These are phyloP conservation scores for Pteronotus mesoamericanus DNA, from an alignment of 2,797 vertebrate genomes.

Conservation along the genomic window DNA sequence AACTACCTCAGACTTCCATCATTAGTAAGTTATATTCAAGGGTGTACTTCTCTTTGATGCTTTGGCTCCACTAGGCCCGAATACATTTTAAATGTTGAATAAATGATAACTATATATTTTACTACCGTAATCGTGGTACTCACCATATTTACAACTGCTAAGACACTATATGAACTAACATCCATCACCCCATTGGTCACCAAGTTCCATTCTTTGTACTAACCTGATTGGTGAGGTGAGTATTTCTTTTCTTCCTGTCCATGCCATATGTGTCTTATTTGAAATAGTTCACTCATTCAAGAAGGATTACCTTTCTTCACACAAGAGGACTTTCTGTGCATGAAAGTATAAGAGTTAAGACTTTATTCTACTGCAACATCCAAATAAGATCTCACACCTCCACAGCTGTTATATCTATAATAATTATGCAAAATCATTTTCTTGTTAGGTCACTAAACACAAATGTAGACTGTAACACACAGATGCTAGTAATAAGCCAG, in stretches of 20 bases:
- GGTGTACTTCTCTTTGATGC: not conserved
- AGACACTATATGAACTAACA: not conserved
- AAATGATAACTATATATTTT: not conserved
- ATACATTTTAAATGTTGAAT: not conserved
- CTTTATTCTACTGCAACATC: not conserved
- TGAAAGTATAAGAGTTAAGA: not conserved
- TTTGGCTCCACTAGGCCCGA: not conserved
- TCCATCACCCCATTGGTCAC: not conserved
- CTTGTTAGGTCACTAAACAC: not conserved
- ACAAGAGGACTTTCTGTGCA: not conserved
- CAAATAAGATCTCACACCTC: not conserved
- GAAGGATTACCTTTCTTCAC: not conserved
- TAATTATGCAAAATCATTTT: conserved; percentile 8
- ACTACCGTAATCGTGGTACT: not conserved
- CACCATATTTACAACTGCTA: not conserved
- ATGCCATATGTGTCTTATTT: not conserved
- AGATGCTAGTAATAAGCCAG: not conserved
- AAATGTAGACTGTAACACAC: not conserved
- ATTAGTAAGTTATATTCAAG: not conserved
- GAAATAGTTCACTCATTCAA: not conserved
- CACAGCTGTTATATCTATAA: not conserved
- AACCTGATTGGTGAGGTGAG: not conserved
- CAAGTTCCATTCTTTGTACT: not conserved
- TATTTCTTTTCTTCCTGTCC: not conserved
- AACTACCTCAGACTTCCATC: not conserved